Percentiles rank a stretch among this genome's conserved stretches.
Evolutionary conservation across 2,113 vertebrate genomes (phyloP).

Genomic region (Cynocephalus volans): DNA sequence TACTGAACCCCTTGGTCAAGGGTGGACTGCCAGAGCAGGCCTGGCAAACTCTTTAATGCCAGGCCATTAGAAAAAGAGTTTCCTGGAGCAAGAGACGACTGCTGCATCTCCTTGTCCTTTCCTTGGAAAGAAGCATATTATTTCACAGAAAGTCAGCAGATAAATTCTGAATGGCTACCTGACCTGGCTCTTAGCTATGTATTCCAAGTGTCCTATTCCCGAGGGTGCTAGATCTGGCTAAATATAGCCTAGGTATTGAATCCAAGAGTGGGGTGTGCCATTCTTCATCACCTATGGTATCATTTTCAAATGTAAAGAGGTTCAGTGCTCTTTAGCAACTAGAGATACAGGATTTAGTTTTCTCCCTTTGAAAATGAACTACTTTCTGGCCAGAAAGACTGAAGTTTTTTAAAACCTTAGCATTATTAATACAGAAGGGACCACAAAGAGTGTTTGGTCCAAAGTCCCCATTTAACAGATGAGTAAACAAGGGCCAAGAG

Average conservation of each 20-base stretch:
- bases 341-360: constrained; percentile 59
- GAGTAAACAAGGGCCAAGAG: constrained; percentile 61
- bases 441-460: constrained; percentile 21
- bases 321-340: constrained; percentile 47
- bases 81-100: not conserved
- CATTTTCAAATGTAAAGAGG: constrained; percentile 70
- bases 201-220: constrained; percentile 12
- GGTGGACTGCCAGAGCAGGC: not conserved
- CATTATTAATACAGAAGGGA: constrained; percentile 76
- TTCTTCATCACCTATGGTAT: constrained; percentile 9
- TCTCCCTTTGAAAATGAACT: constrained; percentile 68
- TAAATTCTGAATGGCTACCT: not conserved
- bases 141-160: constrained; percentile 20
- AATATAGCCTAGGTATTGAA: constrained; percentile 31
- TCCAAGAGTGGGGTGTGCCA: constrained; percentile 7
- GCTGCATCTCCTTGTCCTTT: not conserved
- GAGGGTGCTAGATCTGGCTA: constrained; percentile 17
- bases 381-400: constrained; percentile 56
- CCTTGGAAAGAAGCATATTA: constrained; percentile 12
- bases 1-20: not conserved
- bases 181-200: not conserved
- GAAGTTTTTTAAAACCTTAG: constrained; percentile 65
- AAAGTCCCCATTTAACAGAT: constrained; percentile 70
- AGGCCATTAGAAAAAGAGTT: constrained; percentile 13
- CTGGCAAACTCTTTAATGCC: not conserved